phyloP scores from a whole-genome alignment of 2,888 invertebrate species.

The Pyrrhia umbra region DNA sequence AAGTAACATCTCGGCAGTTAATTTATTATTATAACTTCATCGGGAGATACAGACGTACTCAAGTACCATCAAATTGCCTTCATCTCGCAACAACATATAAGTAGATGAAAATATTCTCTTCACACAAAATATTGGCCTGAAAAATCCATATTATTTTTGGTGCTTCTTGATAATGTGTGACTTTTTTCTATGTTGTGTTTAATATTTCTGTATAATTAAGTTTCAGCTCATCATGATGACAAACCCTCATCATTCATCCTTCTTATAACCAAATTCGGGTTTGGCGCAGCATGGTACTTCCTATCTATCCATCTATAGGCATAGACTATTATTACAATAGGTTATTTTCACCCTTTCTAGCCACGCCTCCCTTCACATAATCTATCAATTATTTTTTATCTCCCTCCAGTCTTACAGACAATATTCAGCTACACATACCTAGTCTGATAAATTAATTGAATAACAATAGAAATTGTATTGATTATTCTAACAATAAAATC shows the following conservation, averaged over 20 bases:
- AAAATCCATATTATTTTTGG: neutral
- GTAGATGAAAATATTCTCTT: neutral
- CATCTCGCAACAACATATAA: neutral
- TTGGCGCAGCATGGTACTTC: neutral
- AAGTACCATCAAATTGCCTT: neutral
- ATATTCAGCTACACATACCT: no score
- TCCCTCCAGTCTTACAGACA: no score
- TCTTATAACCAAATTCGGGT: neutral
- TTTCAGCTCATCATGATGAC: neutral
- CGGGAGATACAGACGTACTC: neutral
- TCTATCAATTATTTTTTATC: no score
- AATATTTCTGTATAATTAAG: neutral
- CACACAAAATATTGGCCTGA: neutral
- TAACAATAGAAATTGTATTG: constrained; percentile 6
- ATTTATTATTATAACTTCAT: constrained; percentile 25
- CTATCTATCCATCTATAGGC: neutral
- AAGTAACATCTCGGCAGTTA: constrained; percentile 17
- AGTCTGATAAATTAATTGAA: neutral
- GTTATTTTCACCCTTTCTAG: no score
- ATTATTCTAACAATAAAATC: neutral
- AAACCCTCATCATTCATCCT: neutral
- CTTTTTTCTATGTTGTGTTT: no score
- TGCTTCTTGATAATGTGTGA: no score
- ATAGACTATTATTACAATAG: neutral
- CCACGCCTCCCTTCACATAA: no score